A percentile compares a stretch with the other conserved stretches of the same genome.
These are phyloP conservation scores for Nycticryphes semicollaris DNA, from an alignment of 2,113 vertebrate species.

Conservation along the genomic window DNA sequence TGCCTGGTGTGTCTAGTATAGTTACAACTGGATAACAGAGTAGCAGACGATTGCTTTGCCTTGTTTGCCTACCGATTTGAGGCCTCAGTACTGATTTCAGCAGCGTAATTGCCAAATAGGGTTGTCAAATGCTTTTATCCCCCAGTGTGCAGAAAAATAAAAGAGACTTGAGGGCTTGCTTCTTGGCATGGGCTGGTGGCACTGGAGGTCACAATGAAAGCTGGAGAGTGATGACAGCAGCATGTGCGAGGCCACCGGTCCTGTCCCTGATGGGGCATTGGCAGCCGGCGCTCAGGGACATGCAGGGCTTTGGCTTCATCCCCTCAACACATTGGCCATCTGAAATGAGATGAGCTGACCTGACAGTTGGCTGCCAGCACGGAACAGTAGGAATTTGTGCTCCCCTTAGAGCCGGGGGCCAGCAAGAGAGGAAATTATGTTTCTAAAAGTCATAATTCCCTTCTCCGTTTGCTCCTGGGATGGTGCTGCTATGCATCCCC, in stretches of 20 bases:
- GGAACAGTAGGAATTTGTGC: neutral
- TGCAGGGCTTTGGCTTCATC: constrained; percentile 14
- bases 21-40: fast-evolving
- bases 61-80: neutral
- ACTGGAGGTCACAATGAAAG: neutral
- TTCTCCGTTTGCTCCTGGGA: neutral
- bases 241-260: neutral
- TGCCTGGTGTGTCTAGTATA: neutral
- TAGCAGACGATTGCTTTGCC: neutral
- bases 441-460: constrained; percentile 36
- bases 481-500: neutral
- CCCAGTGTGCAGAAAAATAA: neutral
- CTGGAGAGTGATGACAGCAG: constrained; percentile 21
- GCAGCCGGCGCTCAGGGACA: neutral
- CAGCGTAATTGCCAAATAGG: neutral
- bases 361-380: constrained; percentile 46
- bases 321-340: neutral
- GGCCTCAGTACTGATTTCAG: neutral
- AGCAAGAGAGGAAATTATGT: neutral
- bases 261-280: neutral
- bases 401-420: constrained; percentile 6
- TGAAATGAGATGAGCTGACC: constrained; percentile 45
- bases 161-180: neutral
- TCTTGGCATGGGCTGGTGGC: neutral
- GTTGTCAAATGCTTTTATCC: neutral